Evolutionary conservation across 2,888 invertebrate genomes (phyloP), one percentile per base, ranked within the genome.

Genomic region (Cataglyphis cursor): DNA sequence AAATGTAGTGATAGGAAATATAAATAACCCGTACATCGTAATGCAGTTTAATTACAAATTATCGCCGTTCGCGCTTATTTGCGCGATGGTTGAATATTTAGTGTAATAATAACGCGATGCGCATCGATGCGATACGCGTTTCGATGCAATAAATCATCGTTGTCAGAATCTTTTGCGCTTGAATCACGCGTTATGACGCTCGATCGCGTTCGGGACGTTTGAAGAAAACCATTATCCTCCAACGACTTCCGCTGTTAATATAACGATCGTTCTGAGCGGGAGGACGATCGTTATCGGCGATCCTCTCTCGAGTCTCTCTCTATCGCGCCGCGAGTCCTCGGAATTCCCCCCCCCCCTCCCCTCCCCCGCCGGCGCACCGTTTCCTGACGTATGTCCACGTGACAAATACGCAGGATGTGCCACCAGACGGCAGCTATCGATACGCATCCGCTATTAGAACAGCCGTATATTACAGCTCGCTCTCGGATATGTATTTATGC

Each of bases 401-500:
- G 93, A 93, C 92, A 92, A 90, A 93, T 92, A 92, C 91, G 82
- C 92, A 93, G 93, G 93, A 94, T 92, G 51, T 51, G 93, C 92
- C 88, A 88, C 89, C 89, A 88, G 91, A 90, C 91, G 84, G 90
- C 90, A 44, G 78, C 91, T 93, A 94, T 94, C 93, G 94, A 94
- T 94, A 94, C 91, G 89, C 88, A 90, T 91, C 92, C 92, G 91
- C 90, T 90, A 90, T 92, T 89, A 85, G 88, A 91, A 90, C 89
- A 89, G 90, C 90, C 91, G 89, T 91, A 92, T 91, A 92, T 91
- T 92, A 92, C 85, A 82, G 89, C 84, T 72, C 83, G 83, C 68
- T 86, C 91, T 91, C 91, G 91, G 92, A 93, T 93, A 93, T 93
- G 92, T 94, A 94, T 93, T 94, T 94, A 93, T 93, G 93, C 93